Evolutionary conservation across 2,797 vertebrate genomes (phyloP).

Genomic region (Amphiprion clarkii): DNA sequence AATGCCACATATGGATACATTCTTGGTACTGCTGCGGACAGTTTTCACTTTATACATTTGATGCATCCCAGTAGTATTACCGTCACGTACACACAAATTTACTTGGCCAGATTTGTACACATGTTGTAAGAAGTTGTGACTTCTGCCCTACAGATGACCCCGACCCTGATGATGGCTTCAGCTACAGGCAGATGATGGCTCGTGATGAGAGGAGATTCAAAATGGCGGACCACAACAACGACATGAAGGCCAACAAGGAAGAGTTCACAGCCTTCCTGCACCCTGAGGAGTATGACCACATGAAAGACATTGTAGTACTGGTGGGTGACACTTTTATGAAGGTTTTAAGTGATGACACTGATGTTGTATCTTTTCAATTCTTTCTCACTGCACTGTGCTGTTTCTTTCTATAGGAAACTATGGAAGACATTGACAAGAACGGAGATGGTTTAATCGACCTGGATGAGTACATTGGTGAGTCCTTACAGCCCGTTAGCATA

Average conservation of each 20-base stretch:
- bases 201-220: conserved; percentile 97
- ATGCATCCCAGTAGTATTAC: not conserved
- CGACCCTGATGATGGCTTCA: conserved; percentile 95
- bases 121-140: not conserved
- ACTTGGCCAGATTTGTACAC: not conserved
- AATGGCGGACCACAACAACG: conserved; percentile 91
- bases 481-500: not conserved
- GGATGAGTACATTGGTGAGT: conserved; percentile 97
- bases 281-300: conserved; percentile 97
- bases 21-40: conserved; percentile 85
- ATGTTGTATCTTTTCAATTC: not conserved
- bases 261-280: conserved; percentile 99
- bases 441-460: conserved; percentile 96
- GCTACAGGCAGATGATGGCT: conserved; percentile 98
- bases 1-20: conserved; percentile 98
- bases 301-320: conserved; percentile 99
- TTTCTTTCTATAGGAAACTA: conserved; percentile 90
- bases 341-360: not conserved
- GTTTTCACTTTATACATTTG: not conserved
- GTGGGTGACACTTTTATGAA: conserved; percentile 73
- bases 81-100: not conserved
- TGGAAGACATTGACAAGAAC: conserved; percentile 99
- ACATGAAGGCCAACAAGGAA: conserved; percentile 93
- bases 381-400: conserved; percentile 3
- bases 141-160: conserved; percentile 88